These are phyloP conservation scores for Lasioglossum zephyrum DNA, from an alignment of 2,888 invertebrate species.

Conservation along the genomic window DNA sequence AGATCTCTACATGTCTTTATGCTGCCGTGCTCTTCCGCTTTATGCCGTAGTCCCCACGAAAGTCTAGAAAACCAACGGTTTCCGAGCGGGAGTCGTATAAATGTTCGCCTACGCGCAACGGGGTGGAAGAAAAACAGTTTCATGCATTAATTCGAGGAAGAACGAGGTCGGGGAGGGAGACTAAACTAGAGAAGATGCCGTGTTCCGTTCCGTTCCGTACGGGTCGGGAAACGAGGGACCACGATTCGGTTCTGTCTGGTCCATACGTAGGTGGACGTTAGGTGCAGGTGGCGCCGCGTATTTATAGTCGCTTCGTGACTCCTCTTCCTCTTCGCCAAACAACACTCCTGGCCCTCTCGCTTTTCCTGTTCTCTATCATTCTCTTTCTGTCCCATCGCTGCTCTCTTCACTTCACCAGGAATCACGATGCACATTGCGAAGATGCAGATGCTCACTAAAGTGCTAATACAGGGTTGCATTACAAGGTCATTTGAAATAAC, in stretches of 20 bases:
- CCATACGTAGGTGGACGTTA: conserved; percentile 78
- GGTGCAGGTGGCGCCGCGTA: conserved; percentile 80
- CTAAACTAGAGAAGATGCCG: conserved; percentile 25
- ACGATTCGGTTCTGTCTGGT: conserved; percentile 74
- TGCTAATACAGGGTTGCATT: too few species aligned
- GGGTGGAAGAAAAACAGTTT: conserved; percentile 28
- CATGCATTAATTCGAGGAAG: conserved; percentile 37
- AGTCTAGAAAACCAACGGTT: neutral
- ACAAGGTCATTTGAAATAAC: too few species aligned
- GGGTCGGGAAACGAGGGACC: conserved; percentile 55
- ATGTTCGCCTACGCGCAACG: neutral
- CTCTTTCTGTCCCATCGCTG: conserved; percentile 13
- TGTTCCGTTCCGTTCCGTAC: conserved; percentile 36
- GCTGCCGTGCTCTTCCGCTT: neutral
- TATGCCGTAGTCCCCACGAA: neutral
- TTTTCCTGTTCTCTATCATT: conserved; percentile 54
- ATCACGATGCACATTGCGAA: conserved; percentile 2
- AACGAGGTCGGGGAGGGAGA: conserved; percentile 15
- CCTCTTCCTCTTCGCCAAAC: conserved; percentile 77
- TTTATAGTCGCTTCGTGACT: conserved; percentile 82
- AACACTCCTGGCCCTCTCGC: conserved; percentile 48
- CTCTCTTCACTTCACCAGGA: conserved; percentile 21
- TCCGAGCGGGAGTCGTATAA: neutral
- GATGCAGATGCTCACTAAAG: too few species aligned
- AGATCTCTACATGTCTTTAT: neutral